Conservation (phyloP, 2,888 invertebrate genomes). For the Lasioglossum malachurum region DNA sequence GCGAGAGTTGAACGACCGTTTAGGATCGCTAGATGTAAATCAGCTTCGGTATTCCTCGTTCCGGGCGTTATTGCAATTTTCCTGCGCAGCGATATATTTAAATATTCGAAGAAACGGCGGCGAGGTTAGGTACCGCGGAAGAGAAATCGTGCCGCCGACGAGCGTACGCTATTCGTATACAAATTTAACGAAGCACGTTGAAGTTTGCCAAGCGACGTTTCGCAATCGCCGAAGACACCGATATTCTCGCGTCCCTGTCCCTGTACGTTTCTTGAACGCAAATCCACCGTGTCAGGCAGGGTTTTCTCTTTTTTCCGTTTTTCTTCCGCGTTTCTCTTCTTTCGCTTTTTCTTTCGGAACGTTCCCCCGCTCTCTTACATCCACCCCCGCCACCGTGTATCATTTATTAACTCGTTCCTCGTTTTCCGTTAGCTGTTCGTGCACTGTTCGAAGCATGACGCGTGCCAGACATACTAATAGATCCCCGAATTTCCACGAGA, state of each 20-base stretch:
- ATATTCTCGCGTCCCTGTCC: neutral
- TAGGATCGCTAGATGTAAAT: neutral
- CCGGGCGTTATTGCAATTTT: neutral
- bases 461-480: neutral
- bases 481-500: neutral
- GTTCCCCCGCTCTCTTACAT: constrained; percentile 14
- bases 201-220: constrained; percentile 41
- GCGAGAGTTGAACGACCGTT: neutral
- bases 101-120: neutral
- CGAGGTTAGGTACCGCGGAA: neutral
- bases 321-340: neutral
- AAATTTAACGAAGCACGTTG: constrained; percentile 34
- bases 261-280: constrained; percentile 5
- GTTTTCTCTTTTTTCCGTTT: neutral
- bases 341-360: neutral
- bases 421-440: neutral
- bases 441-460: neutral
- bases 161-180: neutral
- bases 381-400: neutral
- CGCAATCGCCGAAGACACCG: constrained; percentile 13
- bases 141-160: constrained; percentile 21
- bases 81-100: neutral
- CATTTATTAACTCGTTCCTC: constrained; percentile 21
- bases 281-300: neutral
- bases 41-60: constrained; percentile 1